Conservation (phyloP, 1,140 invertebrate species). For the Lordiphosa mommai region DNA sequence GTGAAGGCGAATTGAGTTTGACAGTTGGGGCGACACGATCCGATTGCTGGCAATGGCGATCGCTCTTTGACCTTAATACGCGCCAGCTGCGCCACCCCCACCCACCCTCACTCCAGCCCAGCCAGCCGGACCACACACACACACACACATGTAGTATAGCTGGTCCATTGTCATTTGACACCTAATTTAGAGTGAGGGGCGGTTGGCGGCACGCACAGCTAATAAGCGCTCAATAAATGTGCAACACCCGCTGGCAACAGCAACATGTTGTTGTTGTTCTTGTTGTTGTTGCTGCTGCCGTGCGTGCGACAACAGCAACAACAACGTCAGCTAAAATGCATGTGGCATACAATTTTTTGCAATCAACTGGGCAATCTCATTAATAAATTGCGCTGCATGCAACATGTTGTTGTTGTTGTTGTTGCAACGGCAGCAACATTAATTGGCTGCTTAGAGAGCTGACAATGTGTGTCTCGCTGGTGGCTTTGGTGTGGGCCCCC, state of each 20-base stretch:
- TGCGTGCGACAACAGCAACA: constrained; percentile 44
- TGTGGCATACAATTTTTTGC: constrained; percentile 44
- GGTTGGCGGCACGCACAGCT: constrained; percentile 47
- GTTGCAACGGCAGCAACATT: constrained; percentile 41
- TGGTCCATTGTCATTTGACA: constrained; percentile 73
- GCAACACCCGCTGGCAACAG: constrained; percentile 73
- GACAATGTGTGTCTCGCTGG: constrained; percentile 38
- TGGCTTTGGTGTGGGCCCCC: constrained; percentile 2
- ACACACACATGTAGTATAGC: constrained; percentile 11
- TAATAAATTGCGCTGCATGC: constrained; percentile 78
- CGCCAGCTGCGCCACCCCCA: constrained; percentile 61
- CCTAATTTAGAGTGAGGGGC: constrained; percentile 47
- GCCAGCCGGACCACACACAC: not conserved
- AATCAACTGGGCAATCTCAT: constrained; percentile 78
- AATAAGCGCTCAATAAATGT: constrained; percentile 78
- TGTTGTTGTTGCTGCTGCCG: too few species aligned
- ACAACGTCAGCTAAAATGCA: constrained; percentile 20
- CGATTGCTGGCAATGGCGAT: constrained; percentile 65
- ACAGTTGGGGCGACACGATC: constrained; percentile 76
- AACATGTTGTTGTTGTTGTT: constrained; percentile 32
- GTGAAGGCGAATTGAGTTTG: constrained; percentile 74
- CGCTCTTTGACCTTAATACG: constrained; percentile 78
- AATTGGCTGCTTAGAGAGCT: constrained; percentile 52
- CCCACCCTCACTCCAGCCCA: not conserved
- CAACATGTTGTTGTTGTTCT: constrained; percentile 58